Percentiles rank a stretch among this genome's conserved stretches.
Conservation (phyloP, 2,797 vertebrate species). For the Centropyge bicolor region DNA sequence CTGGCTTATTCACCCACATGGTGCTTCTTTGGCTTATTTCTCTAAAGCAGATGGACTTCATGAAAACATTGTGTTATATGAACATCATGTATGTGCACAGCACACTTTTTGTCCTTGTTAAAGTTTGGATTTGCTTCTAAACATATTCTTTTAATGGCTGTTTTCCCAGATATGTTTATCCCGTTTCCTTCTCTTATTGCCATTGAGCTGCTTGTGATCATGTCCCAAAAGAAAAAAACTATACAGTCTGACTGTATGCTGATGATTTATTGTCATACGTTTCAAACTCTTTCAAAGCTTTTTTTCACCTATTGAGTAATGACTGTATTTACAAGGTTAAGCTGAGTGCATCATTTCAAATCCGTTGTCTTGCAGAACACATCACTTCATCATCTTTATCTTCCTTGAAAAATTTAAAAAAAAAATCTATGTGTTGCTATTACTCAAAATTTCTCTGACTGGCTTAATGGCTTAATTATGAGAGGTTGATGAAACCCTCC, state of each 20-base stretch:
- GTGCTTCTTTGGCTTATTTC: background rate
- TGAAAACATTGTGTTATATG: background rate
- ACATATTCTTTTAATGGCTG: background rate
- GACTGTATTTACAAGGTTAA: background rate
- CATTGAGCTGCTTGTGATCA: background rate
- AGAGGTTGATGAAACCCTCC: background rate
- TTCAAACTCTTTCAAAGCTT: background rate
- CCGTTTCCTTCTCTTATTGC: background rate
- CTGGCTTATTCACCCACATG: background rate
- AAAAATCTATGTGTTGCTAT: background rate
- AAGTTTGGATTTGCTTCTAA: background rate
- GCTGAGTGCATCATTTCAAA: background rate
- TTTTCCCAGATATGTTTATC: background rate
- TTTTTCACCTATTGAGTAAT: background rate
- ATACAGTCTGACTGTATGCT: slow-evolving; percentile 7
- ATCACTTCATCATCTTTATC: background rate
- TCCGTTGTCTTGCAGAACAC: background rate
- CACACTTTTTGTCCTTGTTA: background rate
- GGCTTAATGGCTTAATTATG: background rate
- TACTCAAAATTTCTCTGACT: background rate
- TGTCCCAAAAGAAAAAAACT: background rate
- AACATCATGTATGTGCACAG: background rate
- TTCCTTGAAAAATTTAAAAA: background rate
- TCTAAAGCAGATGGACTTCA: background rate
- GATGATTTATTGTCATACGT: slow-evolving; percentile 19